A percentile compares a stretch with the other conserved stretches of the same genome.
phyloP scores from a whole-genome alignment of 2,888 invertebrate species.

The Drosophila atripex region DNA sequence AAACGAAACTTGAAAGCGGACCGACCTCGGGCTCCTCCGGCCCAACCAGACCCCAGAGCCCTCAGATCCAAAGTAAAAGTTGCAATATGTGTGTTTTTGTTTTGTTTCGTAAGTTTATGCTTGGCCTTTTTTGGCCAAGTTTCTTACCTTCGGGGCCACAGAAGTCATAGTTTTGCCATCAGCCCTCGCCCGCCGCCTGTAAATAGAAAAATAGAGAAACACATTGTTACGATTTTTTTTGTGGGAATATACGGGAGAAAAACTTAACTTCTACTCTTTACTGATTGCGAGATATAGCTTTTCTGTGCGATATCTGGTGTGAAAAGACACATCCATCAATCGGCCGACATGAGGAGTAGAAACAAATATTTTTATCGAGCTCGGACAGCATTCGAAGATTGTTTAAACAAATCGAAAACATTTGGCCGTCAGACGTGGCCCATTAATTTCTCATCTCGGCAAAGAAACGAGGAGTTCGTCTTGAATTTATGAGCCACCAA shows the following conservation, averaged over 20 bases:
- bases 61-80: slow-evolving; percentile 62
- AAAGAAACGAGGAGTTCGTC: slow-evolving; percentile 14
- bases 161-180: slow-evolving; percentile 8
- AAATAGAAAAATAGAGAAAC: slow-evolving; percentile 31
- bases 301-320: slow-evolving; percentile 10
- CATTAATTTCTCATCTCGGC: slow-evolving; percentile 63
- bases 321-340: slow-evolving; percentile 28
- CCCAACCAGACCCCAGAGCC: slow-evolving; percentile 45
- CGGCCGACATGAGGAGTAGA: slow-evolving; percentile 8
- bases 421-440: slow-evolving; percentile 65
- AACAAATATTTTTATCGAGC: slow-evolving; percentile 33
- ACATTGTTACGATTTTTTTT: slow-evolving; percentile 19
- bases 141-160: slow-evolving; percentile 50
- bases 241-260: neutral
- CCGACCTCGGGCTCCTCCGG: slow-evolving; percentile 68
- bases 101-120: slow-evolving; percentile 62
- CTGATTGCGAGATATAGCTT: neutral
- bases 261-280: slow-evolving; percentile 10
- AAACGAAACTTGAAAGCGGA: slow-evolving; percentile 73
- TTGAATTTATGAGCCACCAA: slow-evolving; percentile 27
- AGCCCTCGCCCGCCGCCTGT: slow-evolving; percentile 6
- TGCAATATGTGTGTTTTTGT: slow-evolving; percentile 71
- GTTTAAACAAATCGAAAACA: slow-evolving; percentile 73
- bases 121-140: slow-evolving; percentile 48
- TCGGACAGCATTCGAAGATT: slow-evolving; percentile 15